Conservation (phyloP, 2,888 invertebrate species). For the Lissonota sp. region DNA sequence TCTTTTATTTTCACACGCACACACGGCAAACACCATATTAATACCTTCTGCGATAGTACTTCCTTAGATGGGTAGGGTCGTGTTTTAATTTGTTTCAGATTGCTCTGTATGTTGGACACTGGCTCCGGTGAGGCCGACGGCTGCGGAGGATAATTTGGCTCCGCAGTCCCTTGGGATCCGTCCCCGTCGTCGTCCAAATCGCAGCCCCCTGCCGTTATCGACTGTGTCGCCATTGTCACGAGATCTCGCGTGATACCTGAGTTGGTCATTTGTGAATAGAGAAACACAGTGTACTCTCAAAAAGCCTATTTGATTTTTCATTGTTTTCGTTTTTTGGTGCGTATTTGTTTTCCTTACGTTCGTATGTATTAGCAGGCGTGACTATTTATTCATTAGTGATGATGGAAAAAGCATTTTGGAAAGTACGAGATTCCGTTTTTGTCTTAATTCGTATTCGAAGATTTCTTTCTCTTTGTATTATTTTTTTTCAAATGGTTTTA, state of each 20-base stretch:
- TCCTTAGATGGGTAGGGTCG: constrained; percentile 86
- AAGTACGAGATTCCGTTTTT: constrained; percentile 52
- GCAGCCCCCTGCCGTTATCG: constrained; percentile 79
- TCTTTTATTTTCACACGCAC: constrained; percentile 42
- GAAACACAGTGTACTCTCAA: constrained; percentile 73
- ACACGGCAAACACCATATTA: constrained; percentile 64
- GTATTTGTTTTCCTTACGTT: constrained; percentile 22
- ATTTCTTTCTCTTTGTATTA: constrained; percentile 10
- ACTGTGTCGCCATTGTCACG: constrained; percentile 82
- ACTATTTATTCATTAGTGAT: constrained; percentile 49
- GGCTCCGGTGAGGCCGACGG: constrained; percentile 85
- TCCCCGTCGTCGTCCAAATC: constrained; percentile 82
- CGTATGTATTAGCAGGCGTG: constrained; percentile 31
- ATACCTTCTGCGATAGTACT: constrained; percentile 82
- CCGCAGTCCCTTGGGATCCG: constrained; percentile 80
- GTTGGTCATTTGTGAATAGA: constrained; percentile 74
- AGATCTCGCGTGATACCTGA: constrained; percentile 84
- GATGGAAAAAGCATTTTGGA: constrained; percentile 58
- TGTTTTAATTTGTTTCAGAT: constrained; percentile 85
- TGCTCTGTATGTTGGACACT: constrained; percentile 84
- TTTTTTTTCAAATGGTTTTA: constrained; percentile 14
- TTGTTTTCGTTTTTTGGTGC: constrained; percentile 37
- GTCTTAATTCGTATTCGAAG: background rate
- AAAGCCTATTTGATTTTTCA: constrained; percentile 36
- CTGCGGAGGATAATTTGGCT: constrained; percentile 81